Percentiles rank a stretch among this genome's conserved stretches.
Evolutionary conservation across 2,797 vertebrate genomes (phyloP).

Genomic region (Argyrosomus regius): DNA sequence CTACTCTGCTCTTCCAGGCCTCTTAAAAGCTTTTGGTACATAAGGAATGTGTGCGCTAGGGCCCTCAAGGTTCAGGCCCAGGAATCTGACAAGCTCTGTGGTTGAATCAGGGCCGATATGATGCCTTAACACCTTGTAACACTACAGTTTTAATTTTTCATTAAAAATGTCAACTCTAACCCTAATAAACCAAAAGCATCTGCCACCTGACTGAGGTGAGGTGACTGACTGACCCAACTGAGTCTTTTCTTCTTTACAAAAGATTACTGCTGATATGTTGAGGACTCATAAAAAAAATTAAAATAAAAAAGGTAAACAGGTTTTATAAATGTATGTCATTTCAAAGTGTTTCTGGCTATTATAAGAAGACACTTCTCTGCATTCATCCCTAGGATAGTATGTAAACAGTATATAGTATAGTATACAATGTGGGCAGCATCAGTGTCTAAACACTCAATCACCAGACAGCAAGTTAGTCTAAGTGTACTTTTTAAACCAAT

Average conservation of each 20-base stretch:
- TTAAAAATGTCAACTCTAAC: neutral
- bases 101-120: neutral
- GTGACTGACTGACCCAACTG: too few relatives aligned
- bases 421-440: neutral
- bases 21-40: slow-evolving; percentile 57
- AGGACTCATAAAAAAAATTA: neutral
- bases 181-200: slow-evolving; percentile 1
- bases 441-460: too few relatives aligned
- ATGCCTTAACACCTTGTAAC: slow-evolving; percentile 1
- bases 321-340: neutral
- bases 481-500: neutral
- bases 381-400: neutral
- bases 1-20: slow-evolving; percentile 38
- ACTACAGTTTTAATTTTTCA: neutral
- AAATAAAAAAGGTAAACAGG: neutral
- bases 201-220: too few relatives aligned
- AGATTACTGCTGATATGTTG: neutral
- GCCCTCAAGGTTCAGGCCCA: slow-evolving; percentile 24
- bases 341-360: neutral
- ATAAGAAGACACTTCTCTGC: neutral
- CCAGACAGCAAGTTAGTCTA: neutral
- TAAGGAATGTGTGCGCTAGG: slow-evolving; percentile 37
- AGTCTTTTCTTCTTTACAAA: neutral
- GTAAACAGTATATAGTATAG: neutral
- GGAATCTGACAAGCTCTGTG: neutral